Base-by-base conservation (phyloP, 2,113 vertebrate species). In the Mystacornis crossleyi region DNA sequence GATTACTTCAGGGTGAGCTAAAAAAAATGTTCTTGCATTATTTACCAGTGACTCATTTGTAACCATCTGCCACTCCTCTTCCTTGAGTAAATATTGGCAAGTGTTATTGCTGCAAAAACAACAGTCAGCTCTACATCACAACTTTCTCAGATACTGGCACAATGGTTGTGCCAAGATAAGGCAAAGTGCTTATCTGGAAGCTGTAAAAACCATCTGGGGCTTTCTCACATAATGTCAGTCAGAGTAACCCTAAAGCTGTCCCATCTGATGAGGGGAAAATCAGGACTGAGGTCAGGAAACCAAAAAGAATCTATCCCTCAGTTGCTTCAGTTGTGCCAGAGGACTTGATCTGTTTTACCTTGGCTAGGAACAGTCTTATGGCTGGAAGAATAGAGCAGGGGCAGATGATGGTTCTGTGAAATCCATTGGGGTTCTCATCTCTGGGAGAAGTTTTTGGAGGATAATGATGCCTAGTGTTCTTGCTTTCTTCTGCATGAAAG, bases 21-120 rank as follows among this genome's bases (percentile, higher is more conserved):
- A 90, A 91, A 90, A 91, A 83, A 92, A 55, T 58, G 12, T 58
- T 90, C 45, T 83, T 77, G 42, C 60, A 71, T 95, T 89, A 89
- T 95, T 97, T 96, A 77, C 67, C 67, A 47, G 9, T 93, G 90
- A 95, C 74, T 96, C 89, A 93, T 94, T 84, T 67, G n/a, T 86
- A 83, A 64, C 83, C 83, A 53, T 95, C 91, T 96, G 93, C 91
- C 93, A 95, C 73, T 89, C 83, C 86, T 93, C 53, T 95, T 95
- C 53, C 57, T 65, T 95, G 51, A 91, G 66, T 94, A 97, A 94
- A 94, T 94, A 91, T 67, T 95, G 94, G 84, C 81, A 95, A 95
- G 54, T 86, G 67, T 85, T 92, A 66, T 54, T 91, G 73, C 77
- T 91, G 65, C 36, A 72, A 72, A 79, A 97, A 77, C 80, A 94